Conservation (phyloP, 2,797 vertebrate genomes). For the Gallirallus australis region DNA sequence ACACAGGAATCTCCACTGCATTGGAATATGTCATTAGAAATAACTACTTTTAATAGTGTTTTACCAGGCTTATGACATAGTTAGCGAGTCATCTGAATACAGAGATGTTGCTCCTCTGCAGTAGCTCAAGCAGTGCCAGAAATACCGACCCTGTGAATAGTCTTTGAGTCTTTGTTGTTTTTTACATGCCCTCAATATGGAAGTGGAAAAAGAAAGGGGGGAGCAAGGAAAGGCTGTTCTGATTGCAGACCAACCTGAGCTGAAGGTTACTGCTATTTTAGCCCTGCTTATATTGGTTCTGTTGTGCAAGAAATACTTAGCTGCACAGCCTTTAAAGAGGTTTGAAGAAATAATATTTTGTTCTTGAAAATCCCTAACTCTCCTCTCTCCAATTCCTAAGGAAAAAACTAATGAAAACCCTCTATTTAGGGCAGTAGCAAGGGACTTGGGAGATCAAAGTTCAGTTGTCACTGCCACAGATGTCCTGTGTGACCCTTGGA, state of each 20-base stretch:
- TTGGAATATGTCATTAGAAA: conserved; percentile 42
- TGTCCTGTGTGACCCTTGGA: neutral
- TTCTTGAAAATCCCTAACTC: neutral
- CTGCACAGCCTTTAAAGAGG: neutral
- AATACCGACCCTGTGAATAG: neutral
- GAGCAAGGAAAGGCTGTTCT: neutral
- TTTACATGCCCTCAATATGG: neutral
- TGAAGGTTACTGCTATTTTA: neutral
- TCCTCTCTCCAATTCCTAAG: neutral
- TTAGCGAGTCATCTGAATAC: conserved; percentile 33
- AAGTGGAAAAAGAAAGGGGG: neutral
- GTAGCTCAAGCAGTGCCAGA: neutral
- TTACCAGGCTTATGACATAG: conserved; percentile 37
- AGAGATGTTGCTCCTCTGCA: conserved; percentile 12
- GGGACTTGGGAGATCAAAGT: neutral
- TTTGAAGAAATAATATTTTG: neutral
- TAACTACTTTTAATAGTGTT: conserved; percentile 42
- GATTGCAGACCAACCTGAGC: neutral
- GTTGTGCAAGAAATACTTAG: neutral
- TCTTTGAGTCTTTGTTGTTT: neutral
- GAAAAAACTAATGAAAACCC: neutral
- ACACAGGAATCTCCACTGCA: conserved; percentile 49
- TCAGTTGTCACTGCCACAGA: neutral
- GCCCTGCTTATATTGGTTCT: neutral
- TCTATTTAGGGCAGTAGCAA: neutral